Evolutionary conservation across 2,888 invertebrate genomes (phyloP).

Genomic region (Meteorus cinctellus): DNA sequence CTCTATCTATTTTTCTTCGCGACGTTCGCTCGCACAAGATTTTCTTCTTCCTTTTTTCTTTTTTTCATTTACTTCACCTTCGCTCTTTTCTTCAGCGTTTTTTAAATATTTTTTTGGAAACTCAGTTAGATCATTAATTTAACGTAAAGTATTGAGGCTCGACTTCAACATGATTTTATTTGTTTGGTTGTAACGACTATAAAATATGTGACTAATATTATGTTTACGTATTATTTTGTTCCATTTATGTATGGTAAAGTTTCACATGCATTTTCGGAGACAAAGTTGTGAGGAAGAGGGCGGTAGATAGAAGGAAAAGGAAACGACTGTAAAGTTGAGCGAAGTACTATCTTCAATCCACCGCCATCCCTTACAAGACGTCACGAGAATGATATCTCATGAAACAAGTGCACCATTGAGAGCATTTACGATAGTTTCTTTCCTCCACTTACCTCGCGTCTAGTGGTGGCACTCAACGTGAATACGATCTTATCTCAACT

Average conservation of each 20-base stretch:
- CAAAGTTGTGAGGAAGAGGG: background rate
- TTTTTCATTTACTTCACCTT: background rate
- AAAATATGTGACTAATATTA: background rate
- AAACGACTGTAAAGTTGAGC: slow-evolving; percentile 14
- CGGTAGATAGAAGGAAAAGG: background rate
- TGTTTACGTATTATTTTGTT: background rate
- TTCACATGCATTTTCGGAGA: background rate
- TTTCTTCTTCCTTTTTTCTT: background rate
- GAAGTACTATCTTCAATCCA: slow-evolving; percentile 19
- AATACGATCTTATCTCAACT: slow-evolving; percentile 13
- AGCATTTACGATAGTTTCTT: slow-evolving; percentile 10
- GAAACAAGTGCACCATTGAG: slow-evolving; percentile 25
- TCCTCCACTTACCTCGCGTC: slow-evolving; percentile 4
- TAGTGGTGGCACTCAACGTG: slow-evolving; percentile 9
- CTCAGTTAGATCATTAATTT: background rate
- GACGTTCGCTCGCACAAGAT: background rate
- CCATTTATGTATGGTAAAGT: background rate
- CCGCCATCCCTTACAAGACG: background rate
- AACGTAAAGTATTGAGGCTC: background rate
- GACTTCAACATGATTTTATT: background rate
- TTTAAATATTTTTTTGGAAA: background rate
- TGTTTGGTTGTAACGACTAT: background rate
- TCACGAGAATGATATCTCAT: slow-evolving; percentile 19
- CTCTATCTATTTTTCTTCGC: slow-evolving; percentile 6
- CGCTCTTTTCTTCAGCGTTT: background rate